phyloP scores from a whole-genome alignment of 2,888 invertebrate species.

The Eupithecia tripunctaria region DNA sequence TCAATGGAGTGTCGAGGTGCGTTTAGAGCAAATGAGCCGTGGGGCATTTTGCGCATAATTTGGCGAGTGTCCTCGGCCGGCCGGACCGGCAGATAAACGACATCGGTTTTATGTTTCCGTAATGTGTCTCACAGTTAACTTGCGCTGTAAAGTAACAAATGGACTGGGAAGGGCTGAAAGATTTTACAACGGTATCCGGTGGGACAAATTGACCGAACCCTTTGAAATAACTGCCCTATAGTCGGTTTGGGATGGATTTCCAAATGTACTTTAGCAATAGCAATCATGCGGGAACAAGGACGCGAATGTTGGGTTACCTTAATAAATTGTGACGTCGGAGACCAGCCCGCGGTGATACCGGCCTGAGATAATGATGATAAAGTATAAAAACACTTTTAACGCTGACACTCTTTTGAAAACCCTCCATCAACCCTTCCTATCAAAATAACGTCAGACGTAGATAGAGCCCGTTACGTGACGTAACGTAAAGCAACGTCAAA shows the following conservation, averaged over 20 bases:
- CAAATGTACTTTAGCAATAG: conserved; percentile 16
- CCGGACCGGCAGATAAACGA: conserved; percentile 60
- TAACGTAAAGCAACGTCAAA: conserved; percentile 64
- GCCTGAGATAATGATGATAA: background rate
- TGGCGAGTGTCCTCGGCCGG: conserved; percentile 54
- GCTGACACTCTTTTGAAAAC: conserved; percentile 18
- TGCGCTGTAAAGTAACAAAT: conserved; percentile 42
- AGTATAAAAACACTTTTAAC: conserved; percentile 1
- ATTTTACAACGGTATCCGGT: conserved; percentile 36
- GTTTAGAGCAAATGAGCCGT: conserved; percentile 78
- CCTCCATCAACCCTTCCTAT: conserved; percentile 36
- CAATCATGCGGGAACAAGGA: background rate
- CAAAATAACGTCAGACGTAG: conserved; percentile 44
- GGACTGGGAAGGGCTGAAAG: conserved; percentile 42
- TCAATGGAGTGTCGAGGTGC: conserved; percentile 72
- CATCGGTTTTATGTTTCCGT: conserved; percentile 60
- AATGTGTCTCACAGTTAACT: conserved; percentile 47
- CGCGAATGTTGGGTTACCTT: background rate
- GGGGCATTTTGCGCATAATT: conserved; percentile 79
- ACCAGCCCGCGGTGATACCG: background rate
- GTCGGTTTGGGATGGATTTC: conserved; percentile 19
- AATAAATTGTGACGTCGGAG: background rate
- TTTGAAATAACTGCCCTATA: conserved; percentile 24
- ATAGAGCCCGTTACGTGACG: conserved; percentile 54
- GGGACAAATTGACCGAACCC: conserved; percentile 36